Evolutionary conservation across 1,140 invertebrate genomes (phyloP), one percentile per base, ranked within the genome.

Genomic region (Camponotus floridanus): DNA sequence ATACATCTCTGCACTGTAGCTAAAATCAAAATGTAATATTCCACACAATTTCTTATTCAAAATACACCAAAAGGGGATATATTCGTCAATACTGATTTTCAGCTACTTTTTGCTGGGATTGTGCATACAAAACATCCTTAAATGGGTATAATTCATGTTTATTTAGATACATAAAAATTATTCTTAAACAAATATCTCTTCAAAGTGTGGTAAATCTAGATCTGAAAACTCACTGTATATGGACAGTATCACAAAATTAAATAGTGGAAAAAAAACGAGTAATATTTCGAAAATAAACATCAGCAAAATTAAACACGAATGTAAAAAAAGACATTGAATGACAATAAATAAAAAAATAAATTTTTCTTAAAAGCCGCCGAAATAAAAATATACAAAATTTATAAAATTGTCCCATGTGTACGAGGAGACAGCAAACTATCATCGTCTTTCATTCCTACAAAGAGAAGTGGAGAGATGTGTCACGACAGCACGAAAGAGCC

Each of bases 401-500:
- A 61, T 36, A 13, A 61, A 36, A 45, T 15, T 68, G 33, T 80
- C n/a, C 33, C 31, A 11, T 3, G 36, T 33, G 48, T 33, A 70
- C 8, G 13, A 62, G 33, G 18, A 61, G 26, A 18, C 13, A 3
- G 18, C 65, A 33, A 81, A 21, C 51, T 71, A 45, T 73, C 39
- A 15, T 6, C 15, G 64, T 70, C 39, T 85, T 79, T 51, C 36
- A 76, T 85, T 85, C 26, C 21, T 42, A n/a, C 61, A 48, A 85
- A 85, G 26, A 31, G 39, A 51, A 59, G 13, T 45, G 26, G 39
- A 81, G 74, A 78, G 39, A 65, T 45, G 55, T 70, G 64, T 80
- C 61, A 36, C 39, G 62, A 31, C 33, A 18, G 48, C 48, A 85
- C 48, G 74, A 79, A 67, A 74, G 39, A 85, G 83, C 79, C 68